A percentile compares a stretch with the other conserved stretches of the same genome.
These are phyloP conservation scores for Busseola fusca DNA, from an alignment of 2,888 invertebrate species.

Conservation along the genomic window DNA sequence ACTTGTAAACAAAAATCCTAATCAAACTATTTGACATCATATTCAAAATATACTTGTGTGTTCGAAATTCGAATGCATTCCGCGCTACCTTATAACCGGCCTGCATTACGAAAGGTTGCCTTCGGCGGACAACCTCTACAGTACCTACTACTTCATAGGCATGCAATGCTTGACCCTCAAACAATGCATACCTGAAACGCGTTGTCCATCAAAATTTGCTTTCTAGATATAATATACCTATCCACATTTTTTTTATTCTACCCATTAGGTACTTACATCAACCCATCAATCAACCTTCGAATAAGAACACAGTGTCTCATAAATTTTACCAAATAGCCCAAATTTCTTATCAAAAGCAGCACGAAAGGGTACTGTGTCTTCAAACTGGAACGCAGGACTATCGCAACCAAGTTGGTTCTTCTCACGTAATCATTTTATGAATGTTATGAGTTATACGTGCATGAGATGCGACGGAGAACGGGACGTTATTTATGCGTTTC, in stretches of 20 bases:
- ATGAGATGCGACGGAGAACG: constrained; percentile 70
- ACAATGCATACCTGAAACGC: too few relatives aligned
- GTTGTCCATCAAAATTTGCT: background rate
- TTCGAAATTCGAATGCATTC: too few relatives aligned
- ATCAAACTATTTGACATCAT: too few relatives aligned
- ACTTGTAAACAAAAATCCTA: too few relatives aligned
- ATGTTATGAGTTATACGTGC: constrained; percentile 78
- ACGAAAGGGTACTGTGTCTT: constrained; percentile 26
- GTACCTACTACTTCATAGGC: too few relatives aligned
- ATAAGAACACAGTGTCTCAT: background rate
- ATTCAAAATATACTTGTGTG: too few relatives aligned
- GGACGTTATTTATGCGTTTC: constrained; percentile 72
- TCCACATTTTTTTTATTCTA: too few relatives aligned
- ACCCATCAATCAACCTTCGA: background rate
- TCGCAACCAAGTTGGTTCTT: constrained; percentile 63
- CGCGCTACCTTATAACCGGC: too few relatives aligned
- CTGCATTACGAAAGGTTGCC: too few relatives aligned
- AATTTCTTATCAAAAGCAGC: constrained; percentile 8
- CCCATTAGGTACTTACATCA: background rate
- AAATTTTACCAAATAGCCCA: background rate
- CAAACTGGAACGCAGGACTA: constrained; percentile 25
- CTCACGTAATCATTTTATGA: constrained; percentile 82
- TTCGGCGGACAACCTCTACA: too few relatives aligned
- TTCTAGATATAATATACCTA: background rate
- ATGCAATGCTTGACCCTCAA: too few relatives aligned